Evolutionary conservation across 1,140 invertebrate species (phyloP), one percentile per base, ranked within the genome.

Genomic region (Diuraphis noxia): DNA sequence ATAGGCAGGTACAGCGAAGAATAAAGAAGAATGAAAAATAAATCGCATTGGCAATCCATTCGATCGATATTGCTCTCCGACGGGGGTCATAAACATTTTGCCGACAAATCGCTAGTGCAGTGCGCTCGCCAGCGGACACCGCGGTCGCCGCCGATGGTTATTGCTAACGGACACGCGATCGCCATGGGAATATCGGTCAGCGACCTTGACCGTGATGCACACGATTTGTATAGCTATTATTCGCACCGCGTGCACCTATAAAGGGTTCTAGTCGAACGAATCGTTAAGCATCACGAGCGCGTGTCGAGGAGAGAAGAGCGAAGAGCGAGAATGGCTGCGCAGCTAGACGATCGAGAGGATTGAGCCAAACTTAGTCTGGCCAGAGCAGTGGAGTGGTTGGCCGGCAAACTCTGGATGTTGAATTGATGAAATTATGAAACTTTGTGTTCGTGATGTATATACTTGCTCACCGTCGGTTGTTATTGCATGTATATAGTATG

Each of bases 121-220:
- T 30, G 30, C 40, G 25, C 40, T 21, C 38, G 41, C 82, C 40
- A 30, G 21, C 25, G 40, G 82, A 79, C n/a, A 79, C 34, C 23
- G 79, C 25, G 56, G n/a, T 72, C 30, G 52, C 25, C 52, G 49
- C n/a, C 72, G 23, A 21, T 40, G 40, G 23, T 82, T 91, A 91
- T 91, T 82, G 77, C 25, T 46, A 25, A 49, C 63, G n/a, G 89
- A 91, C 89, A 91, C 89, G 89, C 89, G 77, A 91, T 41, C 88
- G 36, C 87, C 38, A n/a, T 88, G 72, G 34, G 72, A 79, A 34
- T 52, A 63, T 41, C 87, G 52, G 56, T 38, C 72, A 41, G 30
- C 72, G 88, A 81, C 88, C 88, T 90, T 90, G 88, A 81, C 88
- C 88, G 25, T 90, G 72, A 63, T 21, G 30, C 86, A 56, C 49